Evolutionary conservation across 2,888 invertebrate genomes (phyloP).

Genomic region (Caenorhabditis japonica): DNA sequence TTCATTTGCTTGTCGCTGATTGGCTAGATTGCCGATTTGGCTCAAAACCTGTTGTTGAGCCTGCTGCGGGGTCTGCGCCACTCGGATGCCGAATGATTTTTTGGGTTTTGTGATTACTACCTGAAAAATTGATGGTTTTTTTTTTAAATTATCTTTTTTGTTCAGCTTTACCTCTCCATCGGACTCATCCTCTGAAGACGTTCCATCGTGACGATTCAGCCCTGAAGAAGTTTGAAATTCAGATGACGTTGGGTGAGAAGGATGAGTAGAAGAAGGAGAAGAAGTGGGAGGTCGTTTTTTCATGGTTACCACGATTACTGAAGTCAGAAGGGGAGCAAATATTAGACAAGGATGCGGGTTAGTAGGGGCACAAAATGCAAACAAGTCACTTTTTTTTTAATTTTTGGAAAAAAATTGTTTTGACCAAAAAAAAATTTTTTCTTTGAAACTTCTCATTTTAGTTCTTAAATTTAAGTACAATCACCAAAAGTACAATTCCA

Average conservation of each 20-base stretch:
- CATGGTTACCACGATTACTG: slow-evolving; percentile 35
- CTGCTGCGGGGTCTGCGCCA: slow-evolving; percentile 55
- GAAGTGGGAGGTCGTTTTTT: slow-evolving; percentile 10
- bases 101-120: slow-evolving; percentile 33
- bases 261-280: background rate
- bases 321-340: background rate
- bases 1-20: slow-evolving; percentile 56
- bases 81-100: slow-evolving; percentile 51
- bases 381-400: background rate
- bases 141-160: too few relatives aligned
- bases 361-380: background rate
- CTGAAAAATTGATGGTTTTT: slow-evolving; percentile 1
- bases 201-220: slow-evolving; percentile 27
- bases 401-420: background rate
- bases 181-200: slow-evolving; percentile 61
- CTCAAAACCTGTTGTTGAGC: slow-evolving; percentile 56
- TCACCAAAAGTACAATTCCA: too few relatives aligned
- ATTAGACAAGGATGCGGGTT: background rate
- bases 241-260: background rate
- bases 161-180: slow-evolving; percentile 53
- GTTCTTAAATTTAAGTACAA: too few relatives aligned
- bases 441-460: too few relatives aligned
- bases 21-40: slow-evolving; percentile 58
- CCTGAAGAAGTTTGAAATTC: slow-evolving; percentile 27
- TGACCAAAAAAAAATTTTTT: background rate